phyloP scores from a whole-genome alignment of 1,140 invertebrate genomes.

The Drosophila persimilis region DNA sequence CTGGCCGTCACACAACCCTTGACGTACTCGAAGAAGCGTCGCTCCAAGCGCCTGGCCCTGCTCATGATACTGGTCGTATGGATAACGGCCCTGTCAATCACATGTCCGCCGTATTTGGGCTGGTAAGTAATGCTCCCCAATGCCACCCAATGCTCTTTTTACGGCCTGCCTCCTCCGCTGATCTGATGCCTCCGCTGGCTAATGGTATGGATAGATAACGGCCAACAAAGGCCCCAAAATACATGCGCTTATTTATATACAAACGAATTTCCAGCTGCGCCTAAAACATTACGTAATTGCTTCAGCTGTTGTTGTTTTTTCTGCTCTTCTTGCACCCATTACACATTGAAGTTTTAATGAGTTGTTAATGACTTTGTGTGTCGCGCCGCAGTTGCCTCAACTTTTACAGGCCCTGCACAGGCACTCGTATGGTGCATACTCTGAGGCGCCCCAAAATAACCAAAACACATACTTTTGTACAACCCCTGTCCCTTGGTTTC shows the following conservation, averaged over 20 bases:
- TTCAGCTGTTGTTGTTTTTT: slow-evolving; percentile 13
- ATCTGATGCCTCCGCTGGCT: slow-evolving; percentile 8
- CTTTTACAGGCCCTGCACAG: background rate
- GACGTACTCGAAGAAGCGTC: slow-evolving; percentile 90
- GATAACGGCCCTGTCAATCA: slow-evolving; percentile 91
- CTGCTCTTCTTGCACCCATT: slow-evolving; percentile 33
- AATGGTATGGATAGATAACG: slow-evolving; percentile 46
- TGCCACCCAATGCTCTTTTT: background rate
- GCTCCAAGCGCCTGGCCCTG: slow-evolving; percentile 90
- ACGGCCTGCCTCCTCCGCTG: background rate
- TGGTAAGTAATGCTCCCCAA: slow-evolving; percentile 85
- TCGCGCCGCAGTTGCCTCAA: slow-evolving; percentile 37
- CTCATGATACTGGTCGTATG: slow-evolving; percentile 93
- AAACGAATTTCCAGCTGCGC: slow-evolving; percentile 31
- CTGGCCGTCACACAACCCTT: slow-evolving; percentile 93
- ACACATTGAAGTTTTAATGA: slow-evolving; percentile 56
- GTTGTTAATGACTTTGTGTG: slow-evolving; percentile 58
- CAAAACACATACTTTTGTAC: slow-evolving; percentile 11
- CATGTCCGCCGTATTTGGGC: slow-evolving; percentile 92
- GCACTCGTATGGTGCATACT: slow-evolving; percentile 31
- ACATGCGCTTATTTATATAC: slow-evolving; percentile 36
- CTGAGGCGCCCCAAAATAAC: slow-evolving; percentile 43
- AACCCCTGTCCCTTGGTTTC: background rate
- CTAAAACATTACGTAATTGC: slow-evolving; percentile 52
- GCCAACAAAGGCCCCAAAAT: slow-evolving; percentile 18